Evolutionary conservation across 1,140 invertebrate genomes (phyloP).

Genomic region (Cyclina sinensis): DNA sequence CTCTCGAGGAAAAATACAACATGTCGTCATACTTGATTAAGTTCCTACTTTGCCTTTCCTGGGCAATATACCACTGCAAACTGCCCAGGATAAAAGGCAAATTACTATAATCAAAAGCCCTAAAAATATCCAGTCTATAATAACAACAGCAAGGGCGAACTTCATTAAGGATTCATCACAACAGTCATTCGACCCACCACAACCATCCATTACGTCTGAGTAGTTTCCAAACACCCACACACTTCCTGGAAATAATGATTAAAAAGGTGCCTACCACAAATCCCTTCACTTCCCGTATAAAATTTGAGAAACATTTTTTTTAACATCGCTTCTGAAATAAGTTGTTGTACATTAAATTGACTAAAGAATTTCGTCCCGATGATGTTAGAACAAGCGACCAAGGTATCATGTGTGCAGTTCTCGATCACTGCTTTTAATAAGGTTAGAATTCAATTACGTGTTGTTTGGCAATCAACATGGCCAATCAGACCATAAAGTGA

Average conservation of each 20-base stretch:
- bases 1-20: too few species aligned
- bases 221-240: slow-evolving; percentile 43
- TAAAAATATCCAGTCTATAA: slow-evolving; percentile 39
- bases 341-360: neutral
- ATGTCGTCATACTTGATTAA: too few species aligned
- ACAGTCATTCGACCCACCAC: slow-evolving; percentile 4
- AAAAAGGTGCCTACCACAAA: neutral
- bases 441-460: too few species aligned
- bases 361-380: too few species aligned
- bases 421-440: too few species aligned
- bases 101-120: neutral
- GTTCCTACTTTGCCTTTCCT: neutral
- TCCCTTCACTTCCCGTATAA: neutral
- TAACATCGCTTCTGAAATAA: neutral
- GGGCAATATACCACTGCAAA: neutral
- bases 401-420: too few species aligned
- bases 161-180: slow-evolving; percentile 9
- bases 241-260: slow-evolving; percentile 19
- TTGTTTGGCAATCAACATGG: too few species aligned
- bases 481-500: too few species aligned
- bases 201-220: slow-evolving; percentile 30
- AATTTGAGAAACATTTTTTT: neutral
- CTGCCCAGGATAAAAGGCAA: neutral
- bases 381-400: too few species aligned
- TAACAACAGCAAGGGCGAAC: slow-evolving; percentile 3